These are phyloP conservation scores for Brachionus paranguensis DNA, from an alignment of 1,140 invertebrate species.

Conservation along the genomic window DNA sequence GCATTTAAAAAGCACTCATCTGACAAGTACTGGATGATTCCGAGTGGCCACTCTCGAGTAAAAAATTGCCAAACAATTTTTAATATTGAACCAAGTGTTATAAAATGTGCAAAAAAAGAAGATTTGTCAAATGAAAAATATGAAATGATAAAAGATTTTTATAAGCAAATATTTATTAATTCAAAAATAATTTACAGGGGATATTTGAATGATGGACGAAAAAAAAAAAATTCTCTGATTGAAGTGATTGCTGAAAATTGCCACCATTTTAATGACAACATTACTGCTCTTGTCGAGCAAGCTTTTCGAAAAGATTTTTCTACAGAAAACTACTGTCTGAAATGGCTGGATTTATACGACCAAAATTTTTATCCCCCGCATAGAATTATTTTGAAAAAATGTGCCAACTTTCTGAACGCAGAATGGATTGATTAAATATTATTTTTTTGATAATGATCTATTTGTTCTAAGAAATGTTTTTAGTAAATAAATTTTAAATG, in stretches of 20 bases:
- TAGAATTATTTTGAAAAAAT: background rate
- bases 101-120: background rate
- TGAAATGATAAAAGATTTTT: background rate
- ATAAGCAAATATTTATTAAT: background rate
- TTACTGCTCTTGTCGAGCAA: background rate
- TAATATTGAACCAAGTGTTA: background rate
- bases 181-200: constrained; percentile 11
- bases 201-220: background rate
- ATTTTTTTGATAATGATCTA: background rate
- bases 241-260: constrained; percentile 12
- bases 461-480: background rate
- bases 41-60: background rate
- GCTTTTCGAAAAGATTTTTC: background rate
- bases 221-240: background rate
- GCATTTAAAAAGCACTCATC: constrained; percentile 1
- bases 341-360: background rate
- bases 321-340: background rate
- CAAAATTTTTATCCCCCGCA: background rate
- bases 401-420: background rate
- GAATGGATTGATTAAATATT: constrained; percentile 25
- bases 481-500: constrained; percentile 3
- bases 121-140: background rate
- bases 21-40: background rate
- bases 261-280: constrained; percentile 6
- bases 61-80: background rate